Percentiles rank a stretch among this genome's conserved stretches.
These are phyloP conservation scores for Stegodyphus mimosarum DNA, from an alignment of 1,140 invertebrate species.

Conservation along the genomic window DNA sequence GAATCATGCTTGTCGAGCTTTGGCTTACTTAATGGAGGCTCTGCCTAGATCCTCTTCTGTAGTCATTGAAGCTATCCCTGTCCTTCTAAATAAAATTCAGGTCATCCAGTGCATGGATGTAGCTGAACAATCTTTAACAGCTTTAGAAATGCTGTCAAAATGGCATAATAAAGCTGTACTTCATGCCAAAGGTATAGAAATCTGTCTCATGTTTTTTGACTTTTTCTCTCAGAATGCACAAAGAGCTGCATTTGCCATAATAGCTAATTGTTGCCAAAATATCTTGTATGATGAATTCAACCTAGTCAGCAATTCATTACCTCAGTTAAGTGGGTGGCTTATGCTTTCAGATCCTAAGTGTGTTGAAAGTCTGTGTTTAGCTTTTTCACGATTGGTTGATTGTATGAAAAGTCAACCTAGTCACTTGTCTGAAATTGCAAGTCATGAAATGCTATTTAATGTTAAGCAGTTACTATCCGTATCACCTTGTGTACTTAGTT, in stretches of 20 bases:
- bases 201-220: slow-evolving; percentile 95
- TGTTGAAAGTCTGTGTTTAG: slow-evolving; percentile 95
- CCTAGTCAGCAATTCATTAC: slow-evolving; percentile 89
- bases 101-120: slow-evolving; percentile 99
- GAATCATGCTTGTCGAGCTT: slow-evolving; percentile 97
- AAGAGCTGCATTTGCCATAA: slow-evolving; percentile 91
- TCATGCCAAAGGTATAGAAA: slow-evolving; percentile 91
- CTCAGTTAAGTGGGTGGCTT: slow-evolving; percentile 85
- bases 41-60: slow-evolving; percentile 95
- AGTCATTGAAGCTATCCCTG: slow-evolving; percentile 95
- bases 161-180: slow-evolving; percentile 95
- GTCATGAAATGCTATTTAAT: slow-evolving; percentile 89
- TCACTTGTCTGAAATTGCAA: slow-evolving; percentile 93
- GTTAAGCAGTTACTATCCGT: slow-evolving; percentile 92
- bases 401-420: slow-evolving; percentile 93
- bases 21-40: slow-evolving; percentile 99
- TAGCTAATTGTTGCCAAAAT: slow-evolving; percentile 96
- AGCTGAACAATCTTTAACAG: slow-evolving; percentile 95
- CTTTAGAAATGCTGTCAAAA: slow-evolving; percentile 94
- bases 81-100: slow-evolving; percentile 94
- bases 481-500: slow-evolving; percentile 91
- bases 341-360: slow-evolving; percentile 97
- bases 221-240: slow-evolving; percentile 98
- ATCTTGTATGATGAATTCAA: slow-evolving; percentile 93
- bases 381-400: slow-evolving; percentile 92